These are phyloP conservation scores for Neodiprion virginianus DNA, from an alignment of 1,140 invertebrate genomes.

Conservation along the genomic window DNA sequence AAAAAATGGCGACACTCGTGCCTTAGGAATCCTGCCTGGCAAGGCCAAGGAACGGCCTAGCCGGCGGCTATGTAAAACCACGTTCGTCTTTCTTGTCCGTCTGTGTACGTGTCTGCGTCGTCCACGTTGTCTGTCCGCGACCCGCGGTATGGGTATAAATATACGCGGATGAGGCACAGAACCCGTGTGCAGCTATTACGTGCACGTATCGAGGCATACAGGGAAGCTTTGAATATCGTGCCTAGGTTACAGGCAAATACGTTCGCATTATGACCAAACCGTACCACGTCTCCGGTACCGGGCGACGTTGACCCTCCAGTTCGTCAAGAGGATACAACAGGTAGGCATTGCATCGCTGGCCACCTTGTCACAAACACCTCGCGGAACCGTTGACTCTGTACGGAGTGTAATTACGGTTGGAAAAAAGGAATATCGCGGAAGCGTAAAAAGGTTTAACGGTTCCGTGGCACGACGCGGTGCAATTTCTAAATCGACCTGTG, in stretches of 20 bases:
- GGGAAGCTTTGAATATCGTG: too few species aligned
- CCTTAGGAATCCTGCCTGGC: constrained; percentile 42
- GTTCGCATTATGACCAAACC: too few species aligned
- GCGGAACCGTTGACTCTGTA: too few species aligned
- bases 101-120: constrained; percentile 34
- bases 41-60: constrained; percentile 50
- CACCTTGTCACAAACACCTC: too few species aligned
- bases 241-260: too few species aligned
- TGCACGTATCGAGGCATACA: too few species aligned
- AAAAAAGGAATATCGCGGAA: background rate
- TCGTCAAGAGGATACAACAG: too few species aligned
- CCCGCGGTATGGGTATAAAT: background rate
- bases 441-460: background rate
- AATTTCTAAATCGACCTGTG: constrained; percentile 4
- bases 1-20: constrained; percentile 13
- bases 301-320: too few species aligned
- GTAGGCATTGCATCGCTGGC: too few species aligned
- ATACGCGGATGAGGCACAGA: too few species aligned
- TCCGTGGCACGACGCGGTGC: background rate
- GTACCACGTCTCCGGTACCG: too few species aligned
- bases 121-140: background rate
- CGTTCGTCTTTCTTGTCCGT: constrained; percentile 19
- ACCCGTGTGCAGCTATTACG: too few species aligned
- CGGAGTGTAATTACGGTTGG: background rate
- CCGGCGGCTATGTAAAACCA: constrained; percentile 35